phyloP scores from a whole-genome alignment of 2,888 invertebrate species.

The Andrena chrysosceles region DNA sequence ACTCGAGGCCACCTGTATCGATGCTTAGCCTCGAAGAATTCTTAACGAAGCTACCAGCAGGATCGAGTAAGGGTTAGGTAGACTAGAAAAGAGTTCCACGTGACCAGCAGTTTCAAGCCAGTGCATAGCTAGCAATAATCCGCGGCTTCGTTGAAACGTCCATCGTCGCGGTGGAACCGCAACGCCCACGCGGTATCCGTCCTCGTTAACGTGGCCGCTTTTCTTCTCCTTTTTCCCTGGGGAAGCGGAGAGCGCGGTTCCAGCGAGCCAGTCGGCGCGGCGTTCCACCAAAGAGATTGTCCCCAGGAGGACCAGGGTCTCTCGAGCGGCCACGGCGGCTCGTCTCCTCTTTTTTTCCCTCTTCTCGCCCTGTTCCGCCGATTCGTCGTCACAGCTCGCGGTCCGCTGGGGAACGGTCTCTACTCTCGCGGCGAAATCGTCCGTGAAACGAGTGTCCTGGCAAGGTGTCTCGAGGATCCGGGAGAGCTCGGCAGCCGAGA shows the following conservation, averaged over 20 bases:
- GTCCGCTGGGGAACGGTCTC: slow-evolving; percentile 20
- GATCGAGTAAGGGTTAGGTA: too few species aligned
- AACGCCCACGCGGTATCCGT: slow-evolving; percentile 54
- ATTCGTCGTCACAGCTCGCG: not conserved
- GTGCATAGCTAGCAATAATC: too few species aligned
- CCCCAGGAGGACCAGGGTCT: slow-evolving; percentile 41
- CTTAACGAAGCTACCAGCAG: too few species aligned
- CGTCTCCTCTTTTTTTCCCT: not conserved
- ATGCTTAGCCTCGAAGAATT: too few species aligned
- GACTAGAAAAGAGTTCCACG: not conserved
- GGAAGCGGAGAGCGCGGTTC: slow-evolving; percentile 7
- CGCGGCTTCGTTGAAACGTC: slow-evolving; percentile 8
- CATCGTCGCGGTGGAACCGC: slow-evolving; percentile 40
- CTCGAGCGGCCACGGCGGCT: slow-evolving; percentile 17
- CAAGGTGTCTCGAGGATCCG: slow-evolving; percentile 43
- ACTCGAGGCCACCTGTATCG: too few species aligned
- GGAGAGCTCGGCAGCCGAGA: not conserved
- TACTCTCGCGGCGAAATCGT: slow-evolving; percentile 62
- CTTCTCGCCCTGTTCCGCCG: not conserved
- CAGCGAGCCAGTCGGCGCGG: slow-evolving; percentile 15
- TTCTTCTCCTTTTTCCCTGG: slow-evolving; percentile 19
- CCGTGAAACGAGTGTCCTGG: slow-evolving; percentile 66
- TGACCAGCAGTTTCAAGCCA: not conserved
- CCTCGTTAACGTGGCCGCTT: slow-evolving; percentile 31
- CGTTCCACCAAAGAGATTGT: slow-evolving; percentile 47